Conservation (phyloP, 1,140 invertebrate genomes). For the Popillia japonica region DNA sequence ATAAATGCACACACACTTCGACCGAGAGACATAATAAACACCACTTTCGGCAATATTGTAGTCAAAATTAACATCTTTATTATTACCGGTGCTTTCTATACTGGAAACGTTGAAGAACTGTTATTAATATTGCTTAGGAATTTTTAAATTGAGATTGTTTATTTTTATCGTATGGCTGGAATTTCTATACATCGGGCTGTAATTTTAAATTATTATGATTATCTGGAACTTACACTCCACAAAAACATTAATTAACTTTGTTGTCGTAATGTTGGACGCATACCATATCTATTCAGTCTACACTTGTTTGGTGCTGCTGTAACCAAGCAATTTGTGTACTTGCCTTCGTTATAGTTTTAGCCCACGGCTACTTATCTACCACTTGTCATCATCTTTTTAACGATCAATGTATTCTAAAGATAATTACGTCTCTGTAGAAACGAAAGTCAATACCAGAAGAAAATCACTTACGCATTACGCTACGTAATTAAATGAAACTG, state of each 20-base stretch:
- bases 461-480: neutral
- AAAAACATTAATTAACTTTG: slow-evolving; percentile 28
- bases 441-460: neutral
- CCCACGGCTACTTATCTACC: neutral
- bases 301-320: neutral
- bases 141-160: slow-evolving; percentile 34
- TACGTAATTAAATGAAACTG: neutral
- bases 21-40: slow-evolving; percentile 16
- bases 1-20: slow-evolving; percentile 2
- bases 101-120: slow-evolving; percentile 17
- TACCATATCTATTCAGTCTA: slow-evolving; percentile 12
- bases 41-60: slow-evolving; percentile 27
- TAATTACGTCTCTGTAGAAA: neutral
- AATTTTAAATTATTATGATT: slow-evolving; percentile 28
- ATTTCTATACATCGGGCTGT: slow-evolving; percentile 7
- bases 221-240: slow-evolving; percentile 23
- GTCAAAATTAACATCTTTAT: slow-evolving; percentile 38
- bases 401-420: slow-evolving; percentile 7
- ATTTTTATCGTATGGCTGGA: neutral
- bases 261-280: slow-evolving; percentile 4
- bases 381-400: neutral
- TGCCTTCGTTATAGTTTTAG: neutral
- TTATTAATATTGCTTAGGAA: slow-evolving; percentile 23
- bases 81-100: slow-evolving; percentile 23
- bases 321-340: neutral